A percentile compares a stretch with the other conserved stretches of the same genome.
Conservation (phyloP, 2,797 vertebrate species). For the Neosalanx taihuensis region DNA sequence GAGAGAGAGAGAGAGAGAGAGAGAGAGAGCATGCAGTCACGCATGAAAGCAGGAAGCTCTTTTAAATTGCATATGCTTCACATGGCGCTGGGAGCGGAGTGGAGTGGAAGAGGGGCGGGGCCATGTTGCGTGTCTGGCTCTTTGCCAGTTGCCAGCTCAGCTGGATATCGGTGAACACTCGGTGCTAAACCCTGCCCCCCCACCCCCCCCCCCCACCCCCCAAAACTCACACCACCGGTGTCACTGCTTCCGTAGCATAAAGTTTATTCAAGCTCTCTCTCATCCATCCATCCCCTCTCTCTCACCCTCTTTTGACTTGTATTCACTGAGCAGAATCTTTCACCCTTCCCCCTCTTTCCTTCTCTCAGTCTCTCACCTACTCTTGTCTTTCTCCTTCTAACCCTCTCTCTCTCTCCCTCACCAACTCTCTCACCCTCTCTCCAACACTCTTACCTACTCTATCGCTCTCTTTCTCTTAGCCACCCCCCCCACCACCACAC, state of each 20-base stretch:
- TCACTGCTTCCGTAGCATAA: slow-evolving; percentile 87
- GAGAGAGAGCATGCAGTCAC: slow-evolving; percentile 70
- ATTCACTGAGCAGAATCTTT: too few relatives aligned
- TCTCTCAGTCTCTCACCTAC: too few relatives aligned
- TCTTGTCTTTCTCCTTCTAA: too few relatives aligned
- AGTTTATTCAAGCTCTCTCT: slow-evolving; percentile 95
- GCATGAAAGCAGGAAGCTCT: slow-evolving; percentile 75
- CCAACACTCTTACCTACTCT: not conserved
- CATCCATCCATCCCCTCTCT: slow-evolving; percentile 31
- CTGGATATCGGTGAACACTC: slow-evolving; percentile 88
- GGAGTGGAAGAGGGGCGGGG: slow-evolving; percentile 52
- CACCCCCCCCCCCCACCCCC: slow-evolving; percentile 50
- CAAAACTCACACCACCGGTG: slow-evolving; percentile 83
- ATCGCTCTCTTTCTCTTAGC: not conserved
- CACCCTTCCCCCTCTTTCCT: too few relatives aligned
- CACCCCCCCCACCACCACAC: too few relatives aligned
- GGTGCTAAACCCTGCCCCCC: slow-evolving; percentile 66
- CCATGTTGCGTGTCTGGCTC: slow-evolving; percentile 86
- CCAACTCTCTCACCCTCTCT: slow-evolving; percentile 27
- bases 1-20: slow-evolving; percentile 16
- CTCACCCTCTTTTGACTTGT: too few relatives aligned
- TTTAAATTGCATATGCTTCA: slow-evolving; percentile 79
- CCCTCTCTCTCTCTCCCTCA: not conserved
- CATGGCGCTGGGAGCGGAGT: slow-evolving; percentile 68
- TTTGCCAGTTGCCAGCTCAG: slow-evolving; percentile 91